phyloP scores from a whole-genome alignment of 2,113 vertebrate genomes.

The Peromyscus leucopus region DNA sequence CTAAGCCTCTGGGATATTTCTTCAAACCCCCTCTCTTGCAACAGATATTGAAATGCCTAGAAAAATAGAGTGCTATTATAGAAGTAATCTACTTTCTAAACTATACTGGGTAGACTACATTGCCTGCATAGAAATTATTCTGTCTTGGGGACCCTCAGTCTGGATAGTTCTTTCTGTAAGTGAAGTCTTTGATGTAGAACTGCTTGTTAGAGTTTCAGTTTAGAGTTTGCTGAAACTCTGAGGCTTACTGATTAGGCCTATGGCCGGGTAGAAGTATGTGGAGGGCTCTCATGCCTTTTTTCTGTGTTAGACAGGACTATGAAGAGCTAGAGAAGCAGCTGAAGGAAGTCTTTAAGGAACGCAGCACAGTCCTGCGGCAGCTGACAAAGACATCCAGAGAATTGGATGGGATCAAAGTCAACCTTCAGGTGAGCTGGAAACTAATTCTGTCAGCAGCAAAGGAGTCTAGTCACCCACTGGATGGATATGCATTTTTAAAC shows the following conservation, averaged over 20 bases:
- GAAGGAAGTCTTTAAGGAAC: slow-evolving; percentile 96
- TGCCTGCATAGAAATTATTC: background rate
- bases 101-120: background rate
- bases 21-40: background rate
- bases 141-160: background rate
- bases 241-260: background rate
- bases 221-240: background rate
- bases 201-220: background rate
- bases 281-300: slow-evolving; percentile 80
- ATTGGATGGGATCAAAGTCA: slow-evolving; percentile 95
- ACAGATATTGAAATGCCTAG: background rate
- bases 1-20: background rate
- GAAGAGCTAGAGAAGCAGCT: slow-evolving; percentile 96
- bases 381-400: slow-evolving; percentile 96
- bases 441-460: background rate
- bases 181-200: background rate
- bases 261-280: background rate
- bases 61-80: background rate
- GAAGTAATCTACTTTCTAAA: background rate
- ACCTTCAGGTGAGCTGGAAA: slow-evolving; percentile 92
- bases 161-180: background rate
- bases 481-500: background rate
- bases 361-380: slow-evolving; percentile 94
- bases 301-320: slow-evolving; percentile 93
- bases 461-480: background rate